These are phyloP conservation scores for Metridium senile DNA, from an alignment of 92 coral and sea anemone species.

Conservation along the genomic window DNA sequence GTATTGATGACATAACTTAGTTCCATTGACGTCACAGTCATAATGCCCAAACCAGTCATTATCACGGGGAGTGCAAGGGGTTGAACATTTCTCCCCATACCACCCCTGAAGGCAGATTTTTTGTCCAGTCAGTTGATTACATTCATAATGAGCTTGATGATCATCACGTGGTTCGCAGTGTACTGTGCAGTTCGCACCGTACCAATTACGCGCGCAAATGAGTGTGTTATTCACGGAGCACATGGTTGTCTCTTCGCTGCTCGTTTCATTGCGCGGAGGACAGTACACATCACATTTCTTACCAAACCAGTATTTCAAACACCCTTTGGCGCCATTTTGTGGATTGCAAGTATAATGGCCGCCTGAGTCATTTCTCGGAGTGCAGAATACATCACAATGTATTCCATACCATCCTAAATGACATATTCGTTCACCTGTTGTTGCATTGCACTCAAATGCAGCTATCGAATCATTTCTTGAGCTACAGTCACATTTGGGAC, in stretches of 20 bases:
- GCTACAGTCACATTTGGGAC: conserved; percentile 76
- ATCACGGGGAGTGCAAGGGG: conserved; percentile 40
- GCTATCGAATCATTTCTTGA: conserved; percentile 66
- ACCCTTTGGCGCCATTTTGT: conserved; percentile 60
- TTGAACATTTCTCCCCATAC: conserved; percentile 61
- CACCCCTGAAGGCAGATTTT: conserved; percentile 47
- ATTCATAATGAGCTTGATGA: conserved; percentile 40
- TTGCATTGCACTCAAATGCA: conserved; percentile 60
- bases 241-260: conserved; percentile 10
- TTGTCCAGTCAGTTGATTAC: conserved; percentile 41
- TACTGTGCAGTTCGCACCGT: conserved; percentile 51
- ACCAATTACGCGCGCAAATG: conserved; percentile 61
- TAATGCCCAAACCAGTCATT: conserved; percentile 69
- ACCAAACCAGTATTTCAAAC: conserved; percentile 63
- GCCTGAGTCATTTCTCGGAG: conserved; percentile 51
- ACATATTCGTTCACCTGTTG: conserved; percentile 65
- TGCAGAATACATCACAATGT: conserved; percentile 46
- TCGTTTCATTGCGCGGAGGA: conserved; percentile 28
- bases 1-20: conserved; percentile 37
- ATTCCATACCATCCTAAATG: conserved; percentile 67
- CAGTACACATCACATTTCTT: conserved; percentile 66
- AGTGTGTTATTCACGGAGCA: conserved; percentile 49
- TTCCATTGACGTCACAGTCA: conserved; percentile 51
- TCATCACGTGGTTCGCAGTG: conserved; percentile 58
- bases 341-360: conserved; percentile 59